Evolutionary conservation across 2,888 invertebrate genomes (phyloP).

Genomic region (Zygaena filipendulae): DNA sequence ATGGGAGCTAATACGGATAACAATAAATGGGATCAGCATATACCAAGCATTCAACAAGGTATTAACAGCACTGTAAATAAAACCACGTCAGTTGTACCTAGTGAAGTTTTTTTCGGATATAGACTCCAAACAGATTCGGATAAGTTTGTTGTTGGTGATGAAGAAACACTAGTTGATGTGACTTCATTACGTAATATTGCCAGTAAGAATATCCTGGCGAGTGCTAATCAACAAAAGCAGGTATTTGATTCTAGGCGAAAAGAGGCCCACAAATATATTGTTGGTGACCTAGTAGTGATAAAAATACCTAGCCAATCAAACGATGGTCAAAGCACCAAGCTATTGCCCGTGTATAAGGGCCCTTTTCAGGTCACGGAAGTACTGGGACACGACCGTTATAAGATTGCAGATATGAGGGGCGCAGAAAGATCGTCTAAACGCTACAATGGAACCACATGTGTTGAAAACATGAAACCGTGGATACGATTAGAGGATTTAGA

Average conservation of each 20-base stretch:
- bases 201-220: conserved; percentile 13
- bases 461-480: conserved; percentile 11
- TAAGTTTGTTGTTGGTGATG: conserved; percentile 7
- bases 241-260: conserved; percentile 6
- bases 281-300: conserved; percentile 6
- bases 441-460: conserved; percentile 4
- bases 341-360: conserved; percentile 11
- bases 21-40: conserved; percentile 16
- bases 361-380: conserved; percentile 12
- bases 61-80: conserved; percentile 18
- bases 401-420: conserved; percentile 10
- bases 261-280: conserved; percentile 6
- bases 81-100: conserved; percentile 15
- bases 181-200: conserved; percentile 13
- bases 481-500: conserved; percentile 2
- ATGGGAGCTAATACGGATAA: conserved; percentile 17
- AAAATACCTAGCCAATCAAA: conserved; percentile 9
- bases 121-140: conserved; percentile 12
- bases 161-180: conserved; percentile 8
- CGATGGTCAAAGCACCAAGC: conserved; percentile 11
- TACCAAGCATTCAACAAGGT: conserved; percentile 18
- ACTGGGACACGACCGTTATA: conserved; percentile 9
- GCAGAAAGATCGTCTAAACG: conserved; percentile 5
- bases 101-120: conserved; percentile 17
- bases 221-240: conserved; percentile 6